These are phyloP conservation scores for Copidosoma floridanum DNA, from an alignment of 1,140 invertebrate species.

Conservation along the genomic window DNA sequence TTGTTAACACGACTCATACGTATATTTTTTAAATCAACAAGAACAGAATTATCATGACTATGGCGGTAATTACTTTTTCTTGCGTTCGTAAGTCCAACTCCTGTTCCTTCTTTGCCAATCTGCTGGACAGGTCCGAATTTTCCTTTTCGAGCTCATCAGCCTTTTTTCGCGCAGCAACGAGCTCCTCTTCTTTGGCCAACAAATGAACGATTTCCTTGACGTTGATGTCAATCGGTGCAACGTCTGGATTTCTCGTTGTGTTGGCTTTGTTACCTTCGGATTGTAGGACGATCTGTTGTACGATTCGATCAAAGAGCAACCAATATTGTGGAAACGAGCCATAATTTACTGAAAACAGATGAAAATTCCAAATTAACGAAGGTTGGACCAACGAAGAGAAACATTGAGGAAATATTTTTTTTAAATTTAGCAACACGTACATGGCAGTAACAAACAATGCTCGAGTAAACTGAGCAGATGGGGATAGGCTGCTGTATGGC, in stretches of 20 bases:
- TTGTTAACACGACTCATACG: too few species aligned
- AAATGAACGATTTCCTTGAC: conserved; percentile 88
- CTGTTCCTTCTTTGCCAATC: conserved; percentile 89
- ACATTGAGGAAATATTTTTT: too few species aligned
- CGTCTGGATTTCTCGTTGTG: conserved; percentile 73
- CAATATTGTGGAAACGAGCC: conserved; percentile 86
- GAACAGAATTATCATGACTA: too few species aligned
- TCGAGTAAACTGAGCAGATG: conserved; percentile 90
- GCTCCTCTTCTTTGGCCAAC: conserved; percentile 90
- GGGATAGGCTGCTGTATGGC: conserved; percentile 89
- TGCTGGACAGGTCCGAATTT: conserved; percentile 81
- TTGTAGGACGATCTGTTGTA: conserved; percentile 95
- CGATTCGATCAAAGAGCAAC: conserved; percentile 89
- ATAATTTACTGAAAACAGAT: conserved; percentile 65
- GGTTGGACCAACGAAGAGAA: too few species aligned
- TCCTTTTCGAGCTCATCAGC: conserved; percentile 86
- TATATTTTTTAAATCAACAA: too few species aligned
- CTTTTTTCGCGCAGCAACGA: conserved; percentile 81
- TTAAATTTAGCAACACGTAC: too few species aligned
- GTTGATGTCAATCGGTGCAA: conserved; percentile 83
- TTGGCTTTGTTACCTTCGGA: conserved; percentile 63
- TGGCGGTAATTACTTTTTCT: conserved; percentile 66
- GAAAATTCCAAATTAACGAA: conserved; percentile 1
- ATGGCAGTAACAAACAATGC: conserved; percentile 86
- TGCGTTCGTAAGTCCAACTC: conserved; percentile 85